These are phyloP conservation scores for Thecocarcelia acutangulata DNA, from an alignment of 2,888 invertebrate species.

Conservation along the genomic window DNA sequence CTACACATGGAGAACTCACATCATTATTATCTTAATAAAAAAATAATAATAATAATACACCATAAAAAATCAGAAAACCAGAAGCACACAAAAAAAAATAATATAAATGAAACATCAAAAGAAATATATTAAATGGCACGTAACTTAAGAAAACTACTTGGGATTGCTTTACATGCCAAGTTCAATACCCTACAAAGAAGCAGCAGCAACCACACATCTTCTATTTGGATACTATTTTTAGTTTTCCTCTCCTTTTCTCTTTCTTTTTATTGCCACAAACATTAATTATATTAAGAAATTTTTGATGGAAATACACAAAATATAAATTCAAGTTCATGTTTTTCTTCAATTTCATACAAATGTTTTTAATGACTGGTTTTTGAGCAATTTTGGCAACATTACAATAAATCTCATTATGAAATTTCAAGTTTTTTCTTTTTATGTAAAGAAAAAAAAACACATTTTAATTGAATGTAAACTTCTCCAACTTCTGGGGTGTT, in stretches of 20 bases:
- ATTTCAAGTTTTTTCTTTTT: constrained; percentile 29
- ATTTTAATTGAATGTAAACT: constrained; percentile 10
- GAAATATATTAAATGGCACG: constrained; percentile 65
- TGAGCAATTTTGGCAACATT: constrained; percentile 56
- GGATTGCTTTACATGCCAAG: constrained; percentile 53
- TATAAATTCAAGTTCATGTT: constrained; percentile 64
- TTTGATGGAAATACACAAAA: background rate
- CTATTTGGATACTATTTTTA: constrained; percentile 7
- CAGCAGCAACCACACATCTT: background rate
- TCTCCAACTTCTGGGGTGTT: constrained; percentile 59
- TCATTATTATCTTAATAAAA: constrained; percentile 34
- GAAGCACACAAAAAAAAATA: constrained; percentile 15
- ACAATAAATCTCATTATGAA: constrained; percentile 50
- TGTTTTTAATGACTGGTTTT: constrained; percentile 52
- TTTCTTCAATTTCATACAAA: constrained; percentile 25
- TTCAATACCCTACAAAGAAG: constrained; percentile 63
- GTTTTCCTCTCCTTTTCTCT: background rate
- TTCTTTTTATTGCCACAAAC: constrained; percentile 37
- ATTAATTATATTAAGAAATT: constrained; percentile 22
- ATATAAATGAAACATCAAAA: constrained; percentile 40
- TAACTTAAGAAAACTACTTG: constrained; percentile 66
- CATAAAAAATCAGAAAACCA: constrained; percentile 4
- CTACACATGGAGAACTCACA: constrained; percentile 30
- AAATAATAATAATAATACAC: no score
- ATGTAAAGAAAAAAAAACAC: constrained; percentile 1